Base-by-base conservation (phyloP, 2,113 vertebrate genomes). In the Grus americana region DNA sequence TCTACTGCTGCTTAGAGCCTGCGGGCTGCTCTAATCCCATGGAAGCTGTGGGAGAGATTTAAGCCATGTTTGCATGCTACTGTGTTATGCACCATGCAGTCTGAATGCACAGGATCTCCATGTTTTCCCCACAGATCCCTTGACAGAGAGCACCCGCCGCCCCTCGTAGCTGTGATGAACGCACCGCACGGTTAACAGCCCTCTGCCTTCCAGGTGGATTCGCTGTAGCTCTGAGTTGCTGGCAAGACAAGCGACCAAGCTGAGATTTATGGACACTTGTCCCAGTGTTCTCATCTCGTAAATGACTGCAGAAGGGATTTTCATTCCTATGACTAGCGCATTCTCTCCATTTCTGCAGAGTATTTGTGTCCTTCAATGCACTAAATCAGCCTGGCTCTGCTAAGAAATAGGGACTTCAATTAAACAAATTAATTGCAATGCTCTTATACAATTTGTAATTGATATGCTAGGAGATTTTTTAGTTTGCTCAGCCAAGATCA, bases 201-300 rank as follows among this genome's bases (percentile, higher is more conserved):
- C 29, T 57, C 50, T 5, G 11, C 63, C 50, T 90, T 54, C 67
- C 72, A 70, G 80, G 52, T 72, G 52, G 52, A 17, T 72, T 68
- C 67, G 74, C 59, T 59, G 50, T 21, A 74, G 19, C 68, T 90
- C 67, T 84, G 57, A 32, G 36, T 88, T 86, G 65, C 65, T 90
- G 84, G 71, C 57, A 85, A 85, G 34, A 47, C 80, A 79, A 93
- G 54, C 59, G 78, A 29, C 84, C 70, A 83, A 68, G 46, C 29
- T 78, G 86, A 97, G 87, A 95, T 96, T 95, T 95, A 97, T 63
- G 27, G 74, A 71, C 59, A 16, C 87, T 91, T 73, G 74, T 70
- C 61, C 86, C 66, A 65, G 19, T 34, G 80, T 94, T 91, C 58
- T 93, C 74, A 76, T 92, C 67, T 59, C 9, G 7, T 92, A 97